Percentiles rank a stretch among this genome's conserved stretches.
Evolutionary conservation across 64 coral and sea anemone genomes (phyloP).

Genomic region (Porites lutea): DNA sequence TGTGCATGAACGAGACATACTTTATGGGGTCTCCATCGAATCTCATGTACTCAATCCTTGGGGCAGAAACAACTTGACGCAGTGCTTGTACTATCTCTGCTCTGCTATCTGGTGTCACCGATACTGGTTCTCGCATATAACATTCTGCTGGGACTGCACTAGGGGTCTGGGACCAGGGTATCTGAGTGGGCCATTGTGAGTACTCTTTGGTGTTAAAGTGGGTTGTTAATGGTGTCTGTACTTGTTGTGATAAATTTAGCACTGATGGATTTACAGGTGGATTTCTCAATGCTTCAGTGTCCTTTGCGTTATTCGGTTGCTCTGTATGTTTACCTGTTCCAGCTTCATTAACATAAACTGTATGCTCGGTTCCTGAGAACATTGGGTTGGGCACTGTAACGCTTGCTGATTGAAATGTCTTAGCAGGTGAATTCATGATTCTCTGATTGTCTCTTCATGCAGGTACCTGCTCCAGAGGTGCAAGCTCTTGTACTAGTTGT

Average conservation of each 20-base stretch:
- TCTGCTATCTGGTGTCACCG: neutral
- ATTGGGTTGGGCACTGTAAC: neutral
- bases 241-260: too few species aligned
- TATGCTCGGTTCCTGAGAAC: neutral
- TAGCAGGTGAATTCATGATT: neutral
- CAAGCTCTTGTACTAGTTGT: neutral
- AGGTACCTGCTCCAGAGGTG: neutral
- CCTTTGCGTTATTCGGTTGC: too few species aligned
- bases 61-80: constrained; percentile 46
- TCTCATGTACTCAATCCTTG: constrained; percentile 38
- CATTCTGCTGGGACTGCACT: too few species aligned
- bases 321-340: neutral
- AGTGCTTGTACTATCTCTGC: constrained; percentile 41
- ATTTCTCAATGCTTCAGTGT: too few species aligned
- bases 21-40: constrained; percentile 13
- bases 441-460: neutral
- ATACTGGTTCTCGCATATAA: neutral
- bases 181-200: too few species aligned
- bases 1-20: constrained; percentile 33
- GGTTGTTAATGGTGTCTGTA: too few species aligned
- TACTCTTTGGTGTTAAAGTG: too few species aligned
- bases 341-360: neutral
- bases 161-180: too few species aligned
- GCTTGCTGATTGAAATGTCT: neutral
- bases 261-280: neutral